phyloP scores from a whole-genome alignment of 1,140 invertebrate species.

The Nylanderia fulva region DNA sequence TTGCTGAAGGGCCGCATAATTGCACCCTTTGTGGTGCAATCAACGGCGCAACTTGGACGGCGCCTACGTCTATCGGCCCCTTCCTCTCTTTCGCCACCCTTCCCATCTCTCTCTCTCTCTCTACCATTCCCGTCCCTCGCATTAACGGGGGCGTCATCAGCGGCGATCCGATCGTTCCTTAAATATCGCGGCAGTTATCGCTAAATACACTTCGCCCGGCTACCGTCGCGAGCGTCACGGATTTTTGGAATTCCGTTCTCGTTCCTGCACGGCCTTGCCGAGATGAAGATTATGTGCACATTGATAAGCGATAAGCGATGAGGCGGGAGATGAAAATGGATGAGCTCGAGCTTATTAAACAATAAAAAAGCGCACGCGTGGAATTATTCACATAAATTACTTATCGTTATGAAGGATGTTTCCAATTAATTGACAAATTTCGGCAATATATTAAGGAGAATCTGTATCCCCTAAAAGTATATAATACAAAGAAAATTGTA shows the following conservation, averaged over 20 bases:
- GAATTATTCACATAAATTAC: background rate
- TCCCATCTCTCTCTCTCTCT: constrained; percentile 42
- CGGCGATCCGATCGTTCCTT: constrained; percentile 64
- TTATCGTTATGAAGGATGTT: background rate
- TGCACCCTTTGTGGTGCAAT: constrained; percentile 87
- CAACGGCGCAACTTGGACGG: constrained; percentile 84
- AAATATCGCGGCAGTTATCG: constrained; percentile 70
- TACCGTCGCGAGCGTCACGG: constrained; percentile 56
- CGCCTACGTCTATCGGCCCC: constrained; percentile 77
- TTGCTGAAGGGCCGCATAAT: constrained; percentile 87
- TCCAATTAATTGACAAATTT: no score
- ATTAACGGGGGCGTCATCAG: constrained; percentile 62
- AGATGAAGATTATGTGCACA: background rate
- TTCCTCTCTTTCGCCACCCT: constrained; percentile 51
- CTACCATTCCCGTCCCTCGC: background rate
- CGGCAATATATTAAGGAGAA: no score
- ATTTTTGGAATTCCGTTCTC: constrained; percentile 58
- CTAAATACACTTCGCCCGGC: constrained; percentile 63
- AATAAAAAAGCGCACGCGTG: background rate
- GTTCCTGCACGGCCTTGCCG: constrained; percentile 16
- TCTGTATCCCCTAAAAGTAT: no score
- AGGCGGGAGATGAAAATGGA: background rate
- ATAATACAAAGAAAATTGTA: no score
- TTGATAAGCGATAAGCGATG: constrained; percentile 36
- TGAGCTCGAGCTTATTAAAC: background rate